Evolutionary conservation across 1,140 invertebrate genomes (phyloP).

Genomic region (Zaprionus tsacasi): DNA sequence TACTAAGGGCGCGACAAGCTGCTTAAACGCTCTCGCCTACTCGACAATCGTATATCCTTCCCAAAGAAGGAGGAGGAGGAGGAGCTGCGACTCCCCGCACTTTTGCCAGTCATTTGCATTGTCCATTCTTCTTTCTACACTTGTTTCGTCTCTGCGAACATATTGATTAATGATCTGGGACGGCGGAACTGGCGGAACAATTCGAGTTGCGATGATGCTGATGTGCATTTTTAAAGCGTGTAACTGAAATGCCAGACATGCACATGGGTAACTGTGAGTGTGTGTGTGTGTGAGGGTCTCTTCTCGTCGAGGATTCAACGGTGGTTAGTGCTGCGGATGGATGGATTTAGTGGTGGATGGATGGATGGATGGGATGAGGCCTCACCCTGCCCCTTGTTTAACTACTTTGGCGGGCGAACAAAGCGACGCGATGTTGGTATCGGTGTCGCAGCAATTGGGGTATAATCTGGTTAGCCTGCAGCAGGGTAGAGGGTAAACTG

Average conservation of each 20-base stretch:
- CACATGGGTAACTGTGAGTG: slow-evolving; percentile 1
- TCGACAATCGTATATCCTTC: slow-evolving; percentile 3
- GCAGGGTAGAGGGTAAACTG: slow-evolving; percentile 9
- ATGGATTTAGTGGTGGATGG: slow-evolving; percentile 37
- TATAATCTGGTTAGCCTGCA: slow-evolving; percentile 78
- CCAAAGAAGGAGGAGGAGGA: background rate
- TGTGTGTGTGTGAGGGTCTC: background rate
- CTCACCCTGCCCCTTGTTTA: slow-evolving; percentile 50
- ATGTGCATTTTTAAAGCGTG: slow-evolving; percentile 54
- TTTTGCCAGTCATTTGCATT: slow-evolving; percentile 48
- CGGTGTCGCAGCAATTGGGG: slow-evolving; percentile 76
- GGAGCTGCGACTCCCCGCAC: background rate
- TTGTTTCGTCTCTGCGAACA: slow-evolving; percentile 50
- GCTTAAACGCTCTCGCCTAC: slow-evolving; percentile 4
- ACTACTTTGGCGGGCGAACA: slow-evolving; percentile 54
- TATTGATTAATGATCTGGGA: slow-evolving; percentile 72
- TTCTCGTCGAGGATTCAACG: slow-evolving; percentile 18
- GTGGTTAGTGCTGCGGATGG: slow-evolving; percentile 26
- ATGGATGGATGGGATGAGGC: background rate
- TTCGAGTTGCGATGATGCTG: slow-evolving; percentile 38
- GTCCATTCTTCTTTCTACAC: slow-evolving; percentile 33
- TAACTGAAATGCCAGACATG: slow-evolving; percentile 58
- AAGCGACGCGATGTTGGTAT: slow-evolving; percentile 35
- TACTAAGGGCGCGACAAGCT: slow-evolving; percentile 35
- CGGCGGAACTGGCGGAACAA: slow-evolving; percentile 17